phyloP scores from a whole-genome alignment of 2,888 invertebrate species.

The Drosophila ochracea region DNA sequence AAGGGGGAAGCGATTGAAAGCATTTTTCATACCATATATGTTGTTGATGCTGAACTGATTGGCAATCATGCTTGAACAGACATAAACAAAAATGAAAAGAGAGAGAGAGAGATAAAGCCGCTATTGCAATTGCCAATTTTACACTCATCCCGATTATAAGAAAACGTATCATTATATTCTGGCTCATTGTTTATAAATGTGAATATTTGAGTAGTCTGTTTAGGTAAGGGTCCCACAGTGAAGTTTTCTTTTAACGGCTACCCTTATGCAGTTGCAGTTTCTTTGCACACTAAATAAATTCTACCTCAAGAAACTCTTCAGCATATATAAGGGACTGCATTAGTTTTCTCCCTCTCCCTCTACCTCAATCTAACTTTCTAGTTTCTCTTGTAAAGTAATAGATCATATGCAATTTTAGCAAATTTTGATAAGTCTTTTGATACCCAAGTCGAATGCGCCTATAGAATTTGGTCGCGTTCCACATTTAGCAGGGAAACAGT shows the following conservation, averaged over 20 bases:
- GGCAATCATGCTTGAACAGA: neutral
- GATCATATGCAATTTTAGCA: constrained; percentile 46
- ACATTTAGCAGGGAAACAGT: constrained; percentile 27
- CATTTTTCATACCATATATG: neutral
- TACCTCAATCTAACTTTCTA: neutral
- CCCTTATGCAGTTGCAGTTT: neutral
- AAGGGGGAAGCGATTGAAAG: neutral
- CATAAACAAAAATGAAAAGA: neutral
- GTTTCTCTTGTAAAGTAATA: constrained; percentile 22
- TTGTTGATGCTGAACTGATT: neutral
- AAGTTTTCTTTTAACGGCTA: neutral
- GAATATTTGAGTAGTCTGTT: neutral
- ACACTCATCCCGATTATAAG: no score
- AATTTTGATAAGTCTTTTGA: neutral
- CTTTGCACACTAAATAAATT: neutral
- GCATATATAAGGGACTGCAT: neutral
- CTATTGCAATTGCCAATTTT: neutral
- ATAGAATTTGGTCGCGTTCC: constrained; percentile 27
- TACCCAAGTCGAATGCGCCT: neutral
- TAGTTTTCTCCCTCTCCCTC: neutral
- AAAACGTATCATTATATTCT: neutral
- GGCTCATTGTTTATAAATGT: neutral
- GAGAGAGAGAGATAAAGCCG: neutral
- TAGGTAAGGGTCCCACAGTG: neutral
- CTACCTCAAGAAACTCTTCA: neutral